Base-by-base conservation (phyloP, 2,888 invertebrate genomes). In the Cryptocephalus primarius region DNA sequence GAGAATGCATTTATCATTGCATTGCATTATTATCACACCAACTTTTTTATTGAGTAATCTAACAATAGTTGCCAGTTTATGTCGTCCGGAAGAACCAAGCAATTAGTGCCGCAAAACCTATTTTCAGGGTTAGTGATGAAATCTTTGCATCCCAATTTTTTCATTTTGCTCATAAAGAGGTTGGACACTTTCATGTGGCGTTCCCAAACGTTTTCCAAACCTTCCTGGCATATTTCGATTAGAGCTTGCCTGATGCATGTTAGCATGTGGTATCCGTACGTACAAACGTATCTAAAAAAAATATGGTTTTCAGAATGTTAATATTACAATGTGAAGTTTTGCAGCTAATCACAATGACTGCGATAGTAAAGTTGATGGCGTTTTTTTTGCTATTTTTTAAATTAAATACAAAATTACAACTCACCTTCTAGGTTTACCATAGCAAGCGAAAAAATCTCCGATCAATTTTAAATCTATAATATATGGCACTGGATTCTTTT, bases 211-310 rank as follows among this genome's bases (percentile, higher is more conserved):
- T 71, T 72, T 44, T 75, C 75, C 9, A 89, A 69, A 0, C 84
- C 86, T 69, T 86, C 83, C 39, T 80, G 79, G 12, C 76, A 77
- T 2, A 88, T 65, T 55, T 80, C 75, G 2, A 82, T 75, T 11
- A 93, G 69, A 9, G 84, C 86, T 63, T 86, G 83, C 1, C 90
- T 76, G 1, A 91, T 66, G 0, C 83, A 86, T 69, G 86, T 89
- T 0, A 91, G 62, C 47, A 85, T 67, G 3, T 83, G 85, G 0
- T 86, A 76, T 12, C 83, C 82, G 12, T 83, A 75, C 0, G 92
- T 93, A 68, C 91, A 91, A 66, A 91, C 90, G 63, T 91, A 92
- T 40, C 83, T 77, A 55, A 34, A 48, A 44, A 48, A 42, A 36
- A 6, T 22, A 22, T 22, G 2, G 6, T 22, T 22, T 22, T 6